These are phyloP conservation scores for Pseudopleuronectes americanus DNA, from an alignment of 2,797 vertebrate species.

Conservation along the genomic window DNA sequence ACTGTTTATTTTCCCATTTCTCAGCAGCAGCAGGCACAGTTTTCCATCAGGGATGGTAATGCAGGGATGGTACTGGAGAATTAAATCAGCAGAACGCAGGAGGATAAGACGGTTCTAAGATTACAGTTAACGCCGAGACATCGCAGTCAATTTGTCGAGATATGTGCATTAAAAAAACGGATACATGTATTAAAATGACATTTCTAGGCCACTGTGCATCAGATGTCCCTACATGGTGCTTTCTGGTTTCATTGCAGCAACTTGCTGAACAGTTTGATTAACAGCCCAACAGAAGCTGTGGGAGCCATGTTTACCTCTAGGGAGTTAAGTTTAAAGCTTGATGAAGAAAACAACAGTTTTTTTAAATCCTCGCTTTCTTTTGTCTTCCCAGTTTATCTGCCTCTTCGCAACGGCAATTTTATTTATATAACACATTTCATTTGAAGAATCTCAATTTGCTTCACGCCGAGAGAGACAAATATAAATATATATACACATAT, in stretches of 20 bases:
- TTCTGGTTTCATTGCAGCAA: not conserved
- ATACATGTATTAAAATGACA: not conserved
- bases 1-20: not conserved
- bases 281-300: constrained; percentile 33
- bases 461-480: too few species aligned
- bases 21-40: not conserved
- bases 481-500: not conserved
- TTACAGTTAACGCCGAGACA: not conserved
- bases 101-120: not conserved
- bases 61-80: not conserved
- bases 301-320: constrained; percentile 23
- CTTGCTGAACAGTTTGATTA: constrained; percentile 52
- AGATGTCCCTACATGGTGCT: constrained; percentile 1
- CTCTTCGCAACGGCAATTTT: not conserved
- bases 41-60: constrained; percentile 27
- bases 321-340: constrained; percentile 20
- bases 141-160: not conserved
- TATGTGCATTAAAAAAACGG: not conserved
- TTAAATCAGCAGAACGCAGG: constrained; percentile 13
- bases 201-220: not conserved
- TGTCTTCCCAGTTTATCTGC: not conserved
- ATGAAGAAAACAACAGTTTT: constrained; percentile 12
- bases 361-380: constrained; percentile 8
- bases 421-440: too few species aligned
- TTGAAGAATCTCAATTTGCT: too few species aligned